Evolutionary conservation across 23 tunicate species (phyloP), one percentile per base, ranked within the genome.

Genomic region (Styela clava): DNA sequence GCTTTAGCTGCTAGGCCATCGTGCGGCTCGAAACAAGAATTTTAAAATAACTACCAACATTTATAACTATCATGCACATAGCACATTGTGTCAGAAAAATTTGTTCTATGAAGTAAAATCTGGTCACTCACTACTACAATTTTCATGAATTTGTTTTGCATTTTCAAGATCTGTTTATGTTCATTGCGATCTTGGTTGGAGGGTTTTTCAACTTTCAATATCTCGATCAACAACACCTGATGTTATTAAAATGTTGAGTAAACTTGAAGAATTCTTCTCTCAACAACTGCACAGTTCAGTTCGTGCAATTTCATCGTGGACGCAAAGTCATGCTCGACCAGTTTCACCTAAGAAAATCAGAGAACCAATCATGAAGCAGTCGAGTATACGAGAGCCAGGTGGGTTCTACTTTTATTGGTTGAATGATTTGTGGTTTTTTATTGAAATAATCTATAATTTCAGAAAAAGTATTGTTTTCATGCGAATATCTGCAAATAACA

Each of bases 221-320:
- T 78, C 89, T 0, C 74, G 98, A 25, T 93, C 98, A 74, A 87
- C 93, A 20, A 93, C 98, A 2, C 98, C 98, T 23, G 98, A 93
- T 62, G 94, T 93, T 23, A 93, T 93, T 34, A 93, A 93, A 68
- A 93, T 93, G 98, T 79, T 88, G 62, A 52, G 87, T 34, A 93
- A 88, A 51, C 87, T 93, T 18, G 89, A 87, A 32, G 93, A 93
- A 67, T 93, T 87, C 52, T 93, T 93, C 73, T 73, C 89, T 25
- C 93, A 82, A 29, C 98, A 93, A 63, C 70, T 93, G 52, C 87
- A 86, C 33, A 88, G 86, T 78, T 92, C 97, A 22, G 84, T 87
- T 0, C 83, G 86, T 27, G 97, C 91, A 24, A 76, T 93, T 20
- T 65, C 93, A 16, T 86, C 98, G 1, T 69, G 31, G 61, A 82